These are phyloP conservation scores for Cassiopea xamachana DNA, from an alignment of 30 jellyfish, hydroid and myxozoan species.

Conservation along the genomic window DNA sequence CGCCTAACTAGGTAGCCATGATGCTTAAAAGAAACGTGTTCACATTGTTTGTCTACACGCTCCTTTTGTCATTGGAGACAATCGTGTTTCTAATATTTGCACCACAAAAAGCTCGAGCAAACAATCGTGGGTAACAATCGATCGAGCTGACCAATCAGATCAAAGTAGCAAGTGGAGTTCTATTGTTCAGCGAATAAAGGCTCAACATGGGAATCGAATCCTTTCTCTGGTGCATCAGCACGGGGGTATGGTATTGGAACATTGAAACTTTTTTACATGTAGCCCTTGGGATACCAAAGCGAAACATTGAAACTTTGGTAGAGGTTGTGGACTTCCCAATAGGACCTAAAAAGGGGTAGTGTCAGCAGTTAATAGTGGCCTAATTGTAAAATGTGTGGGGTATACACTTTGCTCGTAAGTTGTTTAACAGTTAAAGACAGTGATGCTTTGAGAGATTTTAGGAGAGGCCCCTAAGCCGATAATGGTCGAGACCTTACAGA, in stretches of 20 bases:
- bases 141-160: slow-evolving; percentile 36
- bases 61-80: slow-evolving; percentile 43
- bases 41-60: slow-evolving; percentile 56
- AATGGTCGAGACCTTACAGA: background rate
- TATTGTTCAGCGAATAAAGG: slow-evolving; percentile 24
- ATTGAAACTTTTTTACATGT: background rate
- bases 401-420: too few species aligned
- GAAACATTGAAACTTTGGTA: too few species aligned
- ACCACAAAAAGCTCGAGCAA: slow-evolving; percentile 39
- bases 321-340: too few species aligned
- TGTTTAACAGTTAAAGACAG: too few species aligned
- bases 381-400: too few species aligned
- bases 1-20: slow-evolving; percentile 31
- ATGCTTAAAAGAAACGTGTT: slow-evolving; percentile 55
- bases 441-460: too few species aligned
- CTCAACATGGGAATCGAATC: slow-evolving; percentile 49
- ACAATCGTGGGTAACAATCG: slow-evolving; percentile 40
- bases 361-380: too few species aligned
- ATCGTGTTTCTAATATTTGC: slow-evolving; percentile 49
- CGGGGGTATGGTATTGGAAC: slow-evolving; percentile 28
- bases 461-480: too few species aligned
- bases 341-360: too few species aligned
- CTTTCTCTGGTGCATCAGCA: background rate
- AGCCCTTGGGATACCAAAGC: too few species aligned
- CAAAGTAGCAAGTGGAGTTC: slow-evolving; percentile 61